Evolutionary conservation across 2,113 vertebrate genomes (phyloP).

Genomic region (Corvus hawaiiensis): DNA sequence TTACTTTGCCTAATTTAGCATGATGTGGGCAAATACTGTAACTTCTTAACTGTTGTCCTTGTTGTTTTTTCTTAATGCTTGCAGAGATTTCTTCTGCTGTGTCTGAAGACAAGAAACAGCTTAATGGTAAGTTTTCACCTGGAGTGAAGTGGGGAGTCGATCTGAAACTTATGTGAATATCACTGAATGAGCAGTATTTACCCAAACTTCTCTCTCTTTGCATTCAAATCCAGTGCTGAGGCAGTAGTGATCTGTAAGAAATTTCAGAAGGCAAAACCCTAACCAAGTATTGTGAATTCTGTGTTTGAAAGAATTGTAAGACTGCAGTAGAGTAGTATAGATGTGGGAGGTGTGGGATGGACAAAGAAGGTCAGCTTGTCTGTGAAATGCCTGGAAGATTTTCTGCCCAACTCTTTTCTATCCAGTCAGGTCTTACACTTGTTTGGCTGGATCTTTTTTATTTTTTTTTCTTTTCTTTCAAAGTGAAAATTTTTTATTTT

Average conservation of each 20-base stretch:
- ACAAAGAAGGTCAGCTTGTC: not conserved
- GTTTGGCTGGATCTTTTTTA: not conserved
- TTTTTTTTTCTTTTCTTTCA: too few relatives aligned
- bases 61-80: constrained; percentile 27
- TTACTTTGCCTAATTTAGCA: not conserved
- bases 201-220: not conserved
- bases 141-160: not conserved
- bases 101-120: constrained; percentile 60
- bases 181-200: not conserved
- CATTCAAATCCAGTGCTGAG: not conserved
- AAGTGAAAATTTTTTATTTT: not conserved
- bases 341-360: not conserved
- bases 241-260: not conserved
- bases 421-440: not conserved
- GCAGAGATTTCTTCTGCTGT: constrained; percentile 20
- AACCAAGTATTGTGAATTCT: not conserved
- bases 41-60: not conserved
- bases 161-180: not conserved
- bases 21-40: not conserved
- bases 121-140: constrained; percentile 73
- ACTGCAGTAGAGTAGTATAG: not conserved
- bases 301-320: not conserved
- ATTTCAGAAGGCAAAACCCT: not conserved
- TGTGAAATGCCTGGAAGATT: not conserved
- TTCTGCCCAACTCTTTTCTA: not conserved